Conservation (phyloP, 2,113 vertebrate species). For the Phrynosoma platyrhinos region DNA sequence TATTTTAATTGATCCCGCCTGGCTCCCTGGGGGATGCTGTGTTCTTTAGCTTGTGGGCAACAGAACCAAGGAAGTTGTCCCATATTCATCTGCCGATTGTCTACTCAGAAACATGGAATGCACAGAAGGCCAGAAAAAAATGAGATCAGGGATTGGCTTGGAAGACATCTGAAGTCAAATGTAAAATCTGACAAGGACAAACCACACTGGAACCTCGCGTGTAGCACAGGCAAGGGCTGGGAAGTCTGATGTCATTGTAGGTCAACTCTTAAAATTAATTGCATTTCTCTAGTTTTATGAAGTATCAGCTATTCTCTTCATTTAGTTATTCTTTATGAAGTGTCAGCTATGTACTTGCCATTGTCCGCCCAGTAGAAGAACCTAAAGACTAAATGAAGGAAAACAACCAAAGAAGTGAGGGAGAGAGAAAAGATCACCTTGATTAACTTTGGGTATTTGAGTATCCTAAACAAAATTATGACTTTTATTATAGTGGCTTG, state of each 20-base stretch:
- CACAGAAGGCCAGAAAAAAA: neutral
- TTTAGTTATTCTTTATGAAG: neutral
- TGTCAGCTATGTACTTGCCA: neutral
- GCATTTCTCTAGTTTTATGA: neutral
- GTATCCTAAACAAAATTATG: neutral
- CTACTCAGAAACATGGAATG: slow-evolving; percentile 10
- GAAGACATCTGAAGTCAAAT: slow-evolving; percentile 17
- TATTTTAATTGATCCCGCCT: slow-evolving; percentile 32
- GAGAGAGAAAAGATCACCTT: neutral
- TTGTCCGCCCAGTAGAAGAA: neutral
- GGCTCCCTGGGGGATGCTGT: slow-evolving; percentile 16
- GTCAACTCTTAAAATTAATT: neutral
- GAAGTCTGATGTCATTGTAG: neutral
- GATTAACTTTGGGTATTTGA: neutral
- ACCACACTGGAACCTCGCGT: neutral
- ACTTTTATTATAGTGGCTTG: neutral
- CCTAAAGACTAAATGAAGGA: neutral
- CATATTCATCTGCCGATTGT: slow-evolving; percentile 12
- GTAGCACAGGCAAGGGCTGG: neutral
- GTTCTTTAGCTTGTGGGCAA: slow-evolving; percentile 42
- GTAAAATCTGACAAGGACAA: neutral
- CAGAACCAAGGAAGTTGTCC: slow-evolving; percentile 37
- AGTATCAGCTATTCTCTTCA: neutral
- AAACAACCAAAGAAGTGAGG: neutral
- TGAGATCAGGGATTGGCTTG: slow-evolving; percentile 20